Percentiles rank a stretch among this genome's conserved stretches.
phyloP scores from a whole-genome alignment of 2,113 vertebrate genomes.

The Struthidea cinerea region DNA sequence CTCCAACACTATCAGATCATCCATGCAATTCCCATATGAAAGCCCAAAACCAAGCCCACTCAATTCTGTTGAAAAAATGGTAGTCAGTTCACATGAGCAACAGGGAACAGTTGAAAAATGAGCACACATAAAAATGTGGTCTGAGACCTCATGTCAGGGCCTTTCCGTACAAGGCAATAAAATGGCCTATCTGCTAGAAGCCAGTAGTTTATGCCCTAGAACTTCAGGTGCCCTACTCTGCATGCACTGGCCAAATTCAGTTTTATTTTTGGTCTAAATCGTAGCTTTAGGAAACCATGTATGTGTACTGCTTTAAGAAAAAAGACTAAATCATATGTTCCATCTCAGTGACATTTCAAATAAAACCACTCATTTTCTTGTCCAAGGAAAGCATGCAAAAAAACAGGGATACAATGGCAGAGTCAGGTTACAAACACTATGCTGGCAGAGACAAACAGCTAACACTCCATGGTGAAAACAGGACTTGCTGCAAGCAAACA shows the following conservation, averaged over 20 bases:
- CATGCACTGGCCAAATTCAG: background rate
- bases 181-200: background rate
- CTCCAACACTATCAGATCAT: background rate
- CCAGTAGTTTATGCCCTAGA: background rate
- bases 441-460: background rate
- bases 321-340: background rate
- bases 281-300: background rate
- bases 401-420: background rate
- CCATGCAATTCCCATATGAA: background rate
- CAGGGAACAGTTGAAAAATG: background rate
- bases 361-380: background rate
- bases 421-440: background rate
- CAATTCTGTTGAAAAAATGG: background rate
- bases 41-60: background rate
- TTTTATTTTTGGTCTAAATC: conserved; percentile 32
- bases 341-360: background rate
- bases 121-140: background rate
- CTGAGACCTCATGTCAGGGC: background rate
- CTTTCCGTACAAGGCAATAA: background rate
- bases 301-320: background rate
- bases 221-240: background rate
- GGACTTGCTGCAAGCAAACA: background rate
- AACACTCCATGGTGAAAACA: background rate
- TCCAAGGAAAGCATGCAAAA: background rate
- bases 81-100: background rate